These are phyloP conservation scores for Odontocerum albicorne DNA, from an alignment of 2,888 invertebrate species.

Conservation along the genomic window DNA sequence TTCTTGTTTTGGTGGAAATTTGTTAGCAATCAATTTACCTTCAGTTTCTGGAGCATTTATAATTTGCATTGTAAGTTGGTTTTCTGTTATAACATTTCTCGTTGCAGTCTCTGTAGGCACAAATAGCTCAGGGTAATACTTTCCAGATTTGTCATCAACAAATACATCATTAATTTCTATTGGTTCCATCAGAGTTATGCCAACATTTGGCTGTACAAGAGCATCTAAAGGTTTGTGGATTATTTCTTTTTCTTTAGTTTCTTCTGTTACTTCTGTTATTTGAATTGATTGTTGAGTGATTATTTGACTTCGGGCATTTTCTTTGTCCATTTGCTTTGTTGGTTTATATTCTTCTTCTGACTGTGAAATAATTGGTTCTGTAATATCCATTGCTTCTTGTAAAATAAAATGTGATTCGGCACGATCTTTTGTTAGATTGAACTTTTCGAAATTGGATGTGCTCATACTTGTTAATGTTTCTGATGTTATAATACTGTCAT, in stretches of 20 bases:
- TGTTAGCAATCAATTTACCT: slow-evolving; percentile 60
- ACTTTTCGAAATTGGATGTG: slow-evolving; percentile 44
- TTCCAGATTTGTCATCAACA: slow-evolving; percentile 71
- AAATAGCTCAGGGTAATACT: slow-evolving; percentile 76
- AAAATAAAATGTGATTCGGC: slow-evolving; percentile 61
- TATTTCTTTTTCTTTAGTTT: slow-evolving; percentile 61
- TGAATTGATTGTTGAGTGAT: slow-evolving; percentile 65
- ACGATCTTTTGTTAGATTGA: slow-evolving; percentile 46
- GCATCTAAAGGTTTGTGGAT: slow-evolving; percentile 50
- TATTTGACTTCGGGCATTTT: slow-evolving; percentile 47
- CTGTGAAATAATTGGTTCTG: slow-evolving; percentile 61
- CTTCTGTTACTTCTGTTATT: slow-evolving; percentile 66
- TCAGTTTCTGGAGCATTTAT: slow-evolving; percentile 70
- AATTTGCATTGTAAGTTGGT: slow-evolving; percentile 65
- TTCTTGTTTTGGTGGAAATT: slow-evolving; percentile 62
- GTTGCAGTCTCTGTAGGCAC: slow-evolving; percentile 78
- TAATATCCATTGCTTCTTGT: slow-evolving; percentile 67
- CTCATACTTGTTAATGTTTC: slow-evolving; percentile 46
- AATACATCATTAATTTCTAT: slow-evolving; percentile 68
- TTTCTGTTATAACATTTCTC: slow-evolving; percentile 64
- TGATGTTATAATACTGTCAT: slow-evolving; percentile 52
- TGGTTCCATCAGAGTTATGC: slow-evolving; percentile 65
- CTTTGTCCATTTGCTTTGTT: slow-evolving; percentile 57
- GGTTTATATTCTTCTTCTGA: slow-evolving; percentile 60
- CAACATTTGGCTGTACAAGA: slow-evolving; percentile 60